Evolutionary conservation across 2,888 invertebrate species (phyloP).

Genomic region (Perizoma flavofasciatum): DNA sequence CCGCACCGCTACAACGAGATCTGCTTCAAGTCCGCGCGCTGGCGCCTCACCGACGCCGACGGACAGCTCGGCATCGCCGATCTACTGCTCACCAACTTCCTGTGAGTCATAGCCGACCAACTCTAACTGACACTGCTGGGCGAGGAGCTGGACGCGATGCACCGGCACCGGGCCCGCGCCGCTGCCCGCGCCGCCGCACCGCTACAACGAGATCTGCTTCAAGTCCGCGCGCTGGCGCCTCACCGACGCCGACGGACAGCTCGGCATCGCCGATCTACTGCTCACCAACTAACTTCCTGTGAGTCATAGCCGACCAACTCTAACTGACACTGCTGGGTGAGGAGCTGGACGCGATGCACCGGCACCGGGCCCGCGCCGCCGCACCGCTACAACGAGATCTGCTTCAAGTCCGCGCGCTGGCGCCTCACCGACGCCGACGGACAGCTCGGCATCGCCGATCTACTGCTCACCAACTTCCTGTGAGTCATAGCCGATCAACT

Average conservation of each 20-base stretch:
- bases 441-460: background rate
- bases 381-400: conserved; percentile 87
- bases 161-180: too few species aligned
- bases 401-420: background rate
- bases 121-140: too few species aligned
- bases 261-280: background rate
- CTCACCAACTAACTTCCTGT: conserved; percentile 93
- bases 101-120: conserved; percentile 96
- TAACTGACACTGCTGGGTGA: too few species aligned
- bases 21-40: background rate
- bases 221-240: background rate
- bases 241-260: conserved; percentile 60
- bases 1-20: conserved; percentile 89
- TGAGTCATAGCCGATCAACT: too few species aligned
- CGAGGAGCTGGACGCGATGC: too few species aligned
- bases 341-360: too few species aligned
- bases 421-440: conserved; percentile 61
- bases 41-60: conserved; percentile 60
- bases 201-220: conserved; percentile 82
- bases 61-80: background rate
- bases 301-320: conserved; percentile 95
- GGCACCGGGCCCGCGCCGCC: too few species aligned
- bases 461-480: conserved; percentile 91
- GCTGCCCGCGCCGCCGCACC: conserved; percentile 88
- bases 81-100: conserved; percentile 86